phyloP scores from a whole-genome alignment of 2,113 vertebrate species.

The Peromyscus maniculatus region DNA sequence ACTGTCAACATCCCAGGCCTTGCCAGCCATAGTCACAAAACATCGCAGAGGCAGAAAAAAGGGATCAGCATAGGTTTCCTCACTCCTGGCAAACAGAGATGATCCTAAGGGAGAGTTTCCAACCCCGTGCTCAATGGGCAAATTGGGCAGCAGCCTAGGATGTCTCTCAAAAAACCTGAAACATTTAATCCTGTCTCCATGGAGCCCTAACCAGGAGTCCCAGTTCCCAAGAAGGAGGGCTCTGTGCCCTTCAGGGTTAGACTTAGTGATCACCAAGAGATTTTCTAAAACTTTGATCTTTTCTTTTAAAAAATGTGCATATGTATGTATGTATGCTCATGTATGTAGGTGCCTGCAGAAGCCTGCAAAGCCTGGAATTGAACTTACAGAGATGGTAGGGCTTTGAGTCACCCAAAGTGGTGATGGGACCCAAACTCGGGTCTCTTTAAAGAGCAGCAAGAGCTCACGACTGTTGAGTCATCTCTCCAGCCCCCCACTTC shows the following conservation, averaged over 20 bases:
- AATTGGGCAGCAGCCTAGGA: background rate
- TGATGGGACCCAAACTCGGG: background rate
- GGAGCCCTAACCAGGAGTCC: too few species aligned
- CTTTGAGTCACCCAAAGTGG: background rate
- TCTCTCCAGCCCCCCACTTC: background rate
- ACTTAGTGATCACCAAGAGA: background rate
- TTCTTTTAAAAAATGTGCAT: background rate
- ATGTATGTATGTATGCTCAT: background rate
- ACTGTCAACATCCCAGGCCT: background rate
- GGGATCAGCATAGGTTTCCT: background rate
- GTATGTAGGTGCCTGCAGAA: background rate
- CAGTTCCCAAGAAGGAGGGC: background rate
- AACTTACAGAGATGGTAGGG: background rate
- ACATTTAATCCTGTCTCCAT: background rate
- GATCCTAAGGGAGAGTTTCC: background rate
- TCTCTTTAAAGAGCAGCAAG: background rate
- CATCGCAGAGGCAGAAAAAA: background rate
- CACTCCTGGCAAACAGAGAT: background rate
- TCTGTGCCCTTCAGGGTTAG: too few species aligned
- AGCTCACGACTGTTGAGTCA: too few species aligned
- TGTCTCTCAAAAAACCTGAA: constrained; percentile 4
- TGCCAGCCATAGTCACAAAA: background rate
- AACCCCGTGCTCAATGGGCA: background rate
- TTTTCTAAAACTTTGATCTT: background rate
- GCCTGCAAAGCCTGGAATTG: background rate